Evolutionary conservation across 2,113 vertebrate species (phyloP), one percentile per base, ranked within the genome.

Genomic region (Eulemur rufifrons): DNA sequence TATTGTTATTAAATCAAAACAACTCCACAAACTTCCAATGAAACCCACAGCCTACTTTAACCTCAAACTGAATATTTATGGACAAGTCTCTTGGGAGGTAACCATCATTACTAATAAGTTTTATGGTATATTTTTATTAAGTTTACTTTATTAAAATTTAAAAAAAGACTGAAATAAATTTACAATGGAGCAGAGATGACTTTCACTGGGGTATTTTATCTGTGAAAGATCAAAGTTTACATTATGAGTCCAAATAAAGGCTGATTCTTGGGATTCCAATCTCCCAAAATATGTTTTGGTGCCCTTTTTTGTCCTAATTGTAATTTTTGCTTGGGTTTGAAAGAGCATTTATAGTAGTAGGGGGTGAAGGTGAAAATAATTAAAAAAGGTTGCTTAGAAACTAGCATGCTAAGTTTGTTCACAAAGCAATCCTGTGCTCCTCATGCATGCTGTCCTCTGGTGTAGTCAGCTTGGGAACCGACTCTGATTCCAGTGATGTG

Each of bases 141-240:
- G 32, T 90, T 92, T 91, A 87, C 59, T 71, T 89, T 64, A 82
- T 83, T 93, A 80, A 86, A 93, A 64, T 93, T 95, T 90, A 37
- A 96, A 96, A 98, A 94, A 25, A 84, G 25, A 76, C 69, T 12
- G 25, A 97, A 90, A 95, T 84, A 91, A 95, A 97, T 89, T 81
- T 90, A 71, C 54, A 95, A 27, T 81, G n/a, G 61, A 74, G n/a
- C 69, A 94, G 86, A 95, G 2, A 54, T 93, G 56, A 50, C 39
- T 82, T 97, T 97, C 56, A 50, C 34, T 95, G 78, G 15, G 3
- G 18, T 88, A 74, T 80, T 94, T 90, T 88, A 78, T 86, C 71
- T 86, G 56, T 82, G 25, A 86, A 89, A 85, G 17, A 69, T 39
- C 61, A 92, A 83, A 66, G 14, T 96, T 91, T 82, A 54, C 4